Conservation (phyloP, 2,888 invertebrate genomes). For the Diplolepis rosae region DNA sequence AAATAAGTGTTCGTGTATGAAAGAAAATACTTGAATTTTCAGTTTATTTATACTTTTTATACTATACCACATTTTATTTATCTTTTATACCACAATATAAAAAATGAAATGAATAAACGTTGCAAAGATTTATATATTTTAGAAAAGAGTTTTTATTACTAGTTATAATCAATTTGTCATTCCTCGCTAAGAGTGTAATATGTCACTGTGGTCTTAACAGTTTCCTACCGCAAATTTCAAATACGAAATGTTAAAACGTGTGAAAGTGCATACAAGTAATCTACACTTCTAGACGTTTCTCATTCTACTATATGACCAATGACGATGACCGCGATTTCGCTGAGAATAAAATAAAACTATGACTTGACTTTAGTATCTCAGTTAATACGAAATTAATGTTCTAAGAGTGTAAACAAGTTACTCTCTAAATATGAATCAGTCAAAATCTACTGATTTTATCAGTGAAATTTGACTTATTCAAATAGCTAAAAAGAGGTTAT, state of each 20-base stretch:
- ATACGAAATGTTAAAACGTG: background rate
- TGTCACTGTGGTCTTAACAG: background rate
- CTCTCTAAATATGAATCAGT: no score
- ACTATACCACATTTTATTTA: no score
- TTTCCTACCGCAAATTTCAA: slow-evolving; percentile 4
- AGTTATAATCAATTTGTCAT: background rate
- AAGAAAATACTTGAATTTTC: no score
- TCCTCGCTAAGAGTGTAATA: background rate
- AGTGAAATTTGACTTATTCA: no score
- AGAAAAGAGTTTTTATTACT: no score
- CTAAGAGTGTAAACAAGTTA: background rate
- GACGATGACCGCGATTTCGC: slow-evolving; percentile 27
- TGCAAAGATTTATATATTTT: no score
- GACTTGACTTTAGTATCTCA: background rate
- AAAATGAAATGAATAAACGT: no score
- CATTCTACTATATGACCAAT: slow-evolving; percentile 2
- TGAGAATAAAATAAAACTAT: background rate
- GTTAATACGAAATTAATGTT: background rate
- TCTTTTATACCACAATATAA: no score
- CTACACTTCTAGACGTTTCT: background rate
- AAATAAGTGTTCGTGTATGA: no score
- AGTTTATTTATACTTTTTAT: no score
- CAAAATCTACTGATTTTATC: no score
- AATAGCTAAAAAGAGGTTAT: no score
- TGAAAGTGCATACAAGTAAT: slow-evolving; percentile 22